Evolutionary conservation across 2,797 vertebrate genomes (phyloP), one percentile per base, ranked within the genome.

Genomic region (Sebastes vulpes): DNA sequence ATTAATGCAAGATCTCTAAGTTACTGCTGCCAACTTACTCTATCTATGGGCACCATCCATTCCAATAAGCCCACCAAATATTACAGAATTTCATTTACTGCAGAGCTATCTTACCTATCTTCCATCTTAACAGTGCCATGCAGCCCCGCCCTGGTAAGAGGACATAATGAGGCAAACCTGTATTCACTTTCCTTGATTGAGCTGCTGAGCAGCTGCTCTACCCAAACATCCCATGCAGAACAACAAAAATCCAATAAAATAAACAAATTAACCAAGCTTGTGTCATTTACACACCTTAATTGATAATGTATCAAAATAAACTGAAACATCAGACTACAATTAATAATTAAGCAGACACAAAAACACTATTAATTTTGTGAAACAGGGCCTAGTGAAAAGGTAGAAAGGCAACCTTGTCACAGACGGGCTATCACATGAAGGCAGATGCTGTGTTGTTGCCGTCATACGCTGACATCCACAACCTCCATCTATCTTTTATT

Each of bases 401-500:
- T 1, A 46, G 42, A 46, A 46, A 46, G 16, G 48, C 48, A 50
- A 50, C n/a, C 48, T 50, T 20, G 16, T 50, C n/a, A 20, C 18
- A n/a, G 48, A 50, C n/a, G n/a, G 48, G 5, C 38, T 65, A 77
- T 86, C 85, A 60, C 35, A 50, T 28, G 21, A 50, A 69, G 71
- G 73, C 73, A 87, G 61, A 64, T 65, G 81, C 56, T 71, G 38
- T 29, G 35, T 68, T 77, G 74, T 23, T 68, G 32, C 38, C 20
- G 1, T 71, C 31, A 56, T 58, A 31, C 14, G 31, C 64, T 2
- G 12, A 76, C 63, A 77, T 59, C 21, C 23, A 20, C 65, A 81
- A 59, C 84, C 76, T 76, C 69, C 18, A 72, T 79, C 50, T 66
- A 72, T 60, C 65, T 78, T 78, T 60, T 80, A 64, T 65, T 46